A percentile compares a stretch with the other conserved stretches of the same genome.
Conservation (phyloP, 2,888 invertebrate species). For the Hemicrepidius hirtus region DNA sequence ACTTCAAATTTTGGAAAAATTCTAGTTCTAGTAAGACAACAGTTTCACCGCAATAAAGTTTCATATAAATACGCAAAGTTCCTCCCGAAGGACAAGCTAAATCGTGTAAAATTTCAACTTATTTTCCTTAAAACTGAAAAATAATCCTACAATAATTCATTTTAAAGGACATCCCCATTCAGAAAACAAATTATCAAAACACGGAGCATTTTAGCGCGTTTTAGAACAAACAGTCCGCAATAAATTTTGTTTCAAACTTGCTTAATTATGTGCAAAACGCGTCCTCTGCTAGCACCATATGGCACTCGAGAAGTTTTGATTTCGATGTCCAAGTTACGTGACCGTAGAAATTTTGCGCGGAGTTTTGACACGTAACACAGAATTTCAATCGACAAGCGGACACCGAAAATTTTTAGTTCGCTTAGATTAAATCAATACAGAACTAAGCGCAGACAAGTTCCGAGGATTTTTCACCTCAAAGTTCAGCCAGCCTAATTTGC, state of each 20-base stretch:
- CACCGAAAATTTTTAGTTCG: constrained; percentile 32
- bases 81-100: too few relatives aligned
- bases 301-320: constrained; percentile 51
- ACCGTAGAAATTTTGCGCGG: constrained; percentile 38
- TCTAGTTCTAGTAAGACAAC: too few relatives aligned
- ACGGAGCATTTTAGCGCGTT: constrained; percentile 27
- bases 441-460: constrained; percentile 28
- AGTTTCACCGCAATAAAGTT: not conserved
- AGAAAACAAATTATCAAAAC: not conserved
- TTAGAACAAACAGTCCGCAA: constrained; percentile 29
- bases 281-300: constrained; percentile 49
- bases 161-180: too few relatives aligned
- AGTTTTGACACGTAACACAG: constrained; percentile 42
- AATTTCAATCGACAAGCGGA: constrained; percentile 38
- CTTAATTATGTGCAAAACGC: constrained; percentile 53
- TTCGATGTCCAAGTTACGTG: constrained; percentile 51
- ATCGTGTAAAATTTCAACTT: too few relatives aligned
- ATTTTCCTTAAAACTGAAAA: too few relatives aligned
- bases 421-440: constrained; percentile 38
- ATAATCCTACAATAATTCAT: too few relatives aligned
- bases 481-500: constrained; percentile 34
- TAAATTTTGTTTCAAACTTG: constrained; percentile 49
- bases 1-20: too few relatives aligned
- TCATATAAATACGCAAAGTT: not conserved
- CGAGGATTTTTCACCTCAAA: constrained; percentile 39